phyloP scores from a whole-genome alignment of 2,797 vertebrate species.

The Muscicapa comitata region DNA sequence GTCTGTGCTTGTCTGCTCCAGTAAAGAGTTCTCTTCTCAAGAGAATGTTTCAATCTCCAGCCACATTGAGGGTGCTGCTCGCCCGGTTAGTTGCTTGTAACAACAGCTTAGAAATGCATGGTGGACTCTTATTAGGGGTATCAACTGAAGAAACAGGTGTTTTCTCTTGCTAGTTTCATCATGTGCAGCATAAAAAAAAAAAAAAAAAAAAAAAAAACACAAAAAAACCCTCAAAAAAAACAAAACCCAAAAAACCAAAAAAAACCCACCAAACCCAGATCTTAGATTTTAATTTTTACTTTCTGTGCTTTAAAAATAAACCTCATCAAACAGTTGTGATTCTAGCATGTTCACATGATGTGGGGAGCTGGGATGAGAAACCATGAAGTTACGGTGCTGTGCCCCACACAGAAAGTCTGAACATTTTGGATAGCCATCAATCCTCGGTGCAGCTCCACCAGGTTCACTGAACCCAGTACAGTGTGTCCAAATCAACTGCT shows the following conservation, averaged over 20 bases:
- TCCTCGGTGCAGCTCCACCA: neutral
- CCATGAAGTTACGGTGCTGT: rapidly evolving
- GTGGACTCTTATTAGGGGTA: neutral
- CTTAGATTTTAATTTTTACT: neutral
- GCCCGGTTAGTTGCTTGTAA: neutral
- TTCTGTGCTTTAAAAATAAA: neutral
- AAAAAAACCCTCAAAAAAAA: neutral
- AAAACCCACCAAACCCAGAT: too few relatives aligned
- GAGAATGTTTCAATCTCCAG: neutral
- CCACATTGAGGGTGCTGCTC: neutral
- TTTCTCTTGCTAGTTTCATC: neutral
- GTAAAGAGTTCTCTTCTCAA: neutral
- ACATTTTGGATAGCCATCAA: neutral
- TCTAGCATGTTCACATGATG: neutral
- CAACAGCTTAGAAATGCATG: neutral
- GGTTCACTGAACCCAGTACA: neutral
- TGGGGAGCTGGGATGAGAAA: neutral
- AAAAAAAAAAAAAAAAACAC: too few relatives aligned
- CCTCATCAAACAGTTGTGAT: neutral
- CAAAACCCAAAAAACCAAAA: neutral
- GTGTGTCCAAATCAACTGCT: neutral
- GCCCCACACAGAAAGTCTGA: neutral
- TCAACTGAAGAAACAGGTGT: neutral
- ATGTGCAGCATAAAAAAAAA: neutral
- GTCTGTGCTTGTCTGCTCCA: neutral